Conservation (phyloP, 2,113 vertebrate genomes). For the Atrichornis clamosus region DNA sequence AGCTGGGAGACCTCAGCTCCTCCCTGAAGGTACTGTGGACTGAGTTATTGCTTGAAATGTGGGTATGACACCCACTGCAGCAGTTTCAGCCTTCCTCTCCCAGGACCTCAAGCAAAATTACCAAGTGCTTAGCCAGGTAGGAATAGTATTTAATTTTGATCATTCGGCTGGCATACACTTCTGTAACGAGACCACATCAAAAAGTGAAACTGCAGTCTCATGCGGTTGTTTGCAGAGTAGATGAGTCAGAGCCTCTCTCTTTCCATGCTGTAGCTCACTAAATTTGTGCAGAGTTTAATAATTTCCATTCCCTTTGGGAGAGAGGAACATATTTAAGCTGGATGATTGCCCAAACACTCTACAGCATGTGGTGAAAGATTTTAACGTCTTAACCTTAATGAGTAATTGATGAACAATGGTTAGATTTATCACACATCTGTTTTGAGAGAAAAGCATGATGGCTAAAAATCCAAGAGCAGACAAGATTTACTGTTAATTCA, state of each 20-base stretch:
- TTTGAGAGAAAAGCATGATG: not conserved
- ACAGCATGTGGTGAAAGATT: not conserved
- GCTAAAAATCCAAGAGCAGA: not conserved
- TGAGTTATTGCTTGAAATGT: not conserved
- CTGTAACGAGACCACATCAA: conserved; percentile 44
- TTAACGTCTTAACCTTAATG: not conserved
- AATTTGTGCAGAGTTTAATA: not conserved
- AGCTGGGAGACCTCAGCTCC: not conserved
- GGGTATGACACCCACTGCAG: not conserved
- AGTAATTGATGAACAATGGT: not conserved
- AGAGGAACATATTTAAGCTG: not conserved
- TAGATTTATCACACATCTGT: not conserved
- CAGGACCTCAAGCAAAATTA: not conserved
- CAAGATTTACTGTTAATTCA: not conserved
- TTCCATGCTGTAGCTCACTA: not conserved
- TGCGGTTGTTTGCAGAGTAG: conserved; percentile 29
- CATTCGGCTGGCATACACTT: not conserved
- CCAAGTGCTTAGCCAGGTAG: not conserved
- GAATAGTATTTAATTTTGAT: not conserved
- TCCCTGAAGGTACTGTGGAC: not conserved
- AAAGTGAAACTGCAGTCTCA: conserved; percentile 62
- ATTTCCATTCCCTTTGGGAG: conserved; percentile 25
- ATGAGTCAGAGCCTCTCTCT: conserved; percentile 39
- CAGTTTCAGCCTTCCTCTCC: not conserved
- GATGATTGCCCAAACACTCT: not conserved